These are phyloP conservation scores for Pogonomyrmex barbatus DNA, from an alignment of 1,140 invertebrate species.

Conservation along the genomic window DNA sequence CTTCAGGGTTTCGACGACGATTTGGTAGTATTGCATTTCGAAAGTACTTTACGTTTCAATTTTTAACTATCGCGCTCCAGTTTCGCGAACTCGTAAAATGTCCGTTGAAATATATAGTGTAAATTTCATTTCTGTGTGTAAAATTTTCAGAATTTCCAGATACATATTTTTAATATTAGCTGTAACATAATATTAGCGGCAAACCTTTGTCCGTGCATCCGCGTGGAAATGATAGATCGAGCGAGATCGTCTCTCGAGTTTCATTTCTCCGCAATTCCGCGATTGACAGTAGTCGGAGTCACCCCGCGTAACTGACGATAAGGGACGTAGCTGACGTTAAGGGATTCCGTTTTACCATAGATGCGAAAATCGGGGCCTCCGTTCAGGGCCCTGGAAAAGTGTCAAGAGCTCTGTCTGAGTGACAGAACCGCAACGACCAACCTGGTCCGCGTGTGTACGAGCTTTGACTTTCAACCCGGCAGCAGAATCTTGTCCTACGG, in stretches of 20 bases:
- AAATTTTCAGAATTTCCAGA: not conserved
- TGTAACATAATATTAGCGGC: not conserved
- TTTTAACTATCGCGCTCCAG: not conserved
- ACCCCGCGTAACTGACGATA: too few relatives aligned
- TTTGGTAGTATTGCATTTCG: constrained; percentile 87
- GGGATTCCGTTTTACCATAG: constrained; percentile 73
- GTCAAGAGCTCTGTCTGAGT: constrained; percentile 93
- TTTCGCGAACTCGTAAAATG: not conserved
- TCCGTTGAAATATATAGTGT: not conserved
- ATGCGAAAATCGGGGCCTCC: constrained; percentile 92
- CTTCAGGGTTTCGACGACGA: constrained; percentile 95
- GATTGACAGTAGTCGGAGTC: not conserved
- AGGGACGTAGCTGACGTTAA: not conserved
- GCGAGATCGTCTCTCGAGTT: not conserved
- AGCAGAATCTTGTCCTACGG: constrained; percentile 93
- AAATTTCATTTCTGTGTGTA: not conserved
- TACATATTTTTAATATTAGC: not conserved
- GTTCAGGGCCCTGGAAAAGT: constrained; percentile 94
- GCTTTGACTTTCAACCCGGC: constrained; percentile 96
- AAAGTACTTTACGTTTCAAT: not conserved
- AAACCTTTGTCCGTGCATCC: not conserved
- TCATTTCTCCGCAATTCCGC: not conserved
- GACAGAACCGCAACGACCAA: constrained; percentile 93
- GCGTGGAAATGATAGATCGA: not conserved
- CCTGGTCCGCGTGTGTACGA: constrained; percentile 92